A percentile compares a stretch with the other conserved stretches of the same genome.
phyloP scores from a whole-genome alignment of 2,797 vertebrate genomes.

The Bradypodion pumilum region DNA sequence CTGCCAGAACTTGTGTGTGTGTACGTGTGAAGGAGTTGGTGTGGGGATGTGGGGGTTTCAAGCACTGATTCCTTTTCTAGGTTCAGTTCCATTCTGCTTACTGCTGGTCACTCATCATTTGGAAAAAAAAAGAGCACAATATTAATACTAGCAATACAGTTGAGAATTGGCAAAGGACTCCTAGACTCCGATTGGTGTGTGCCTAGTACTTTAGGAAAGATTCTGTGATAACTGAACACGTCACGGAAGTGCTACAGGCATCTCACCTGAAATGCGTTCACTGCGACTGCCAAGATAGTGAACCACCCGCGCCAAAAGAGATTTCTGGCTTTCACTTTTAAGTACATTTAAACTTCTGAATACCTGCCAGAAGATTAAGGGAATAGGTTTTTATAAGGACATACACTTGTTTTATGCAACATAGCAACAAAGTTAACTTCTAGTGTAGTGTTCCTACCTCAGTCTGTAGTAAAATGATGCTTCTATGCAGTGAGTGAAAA shows the following conservation, averaged over 20 bases:
- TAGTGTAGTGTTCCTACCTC: constrained; percentile 81
- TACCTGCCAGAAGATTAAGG: constrained; percentile 24
- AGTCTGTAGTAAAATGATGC: constrained; percentile 72
- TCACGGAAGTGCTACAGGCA: not conserved
- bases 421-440: constrained; percentile 62
- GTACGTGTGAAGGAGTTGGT: not conserved
- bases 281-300: constrained; percentile 28
- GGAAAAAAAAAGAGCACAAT: constrained; percentile 31
- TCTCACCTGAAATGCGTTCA: not conserved
- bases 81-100: not conserved
- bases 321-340: not conserved
- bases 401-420: constrained; percentile 75
- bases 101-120: not conserved
- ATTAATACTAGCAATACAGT: constrained; percentile 12
- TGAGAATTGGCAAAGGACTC: not conserved
- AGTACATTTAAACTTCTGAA: constrained; percentile 7
- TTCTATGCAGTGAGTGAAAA: constrained; percentile 74
- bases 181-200: not conserved
- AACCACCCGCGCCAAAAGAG: constrained; percentile 14
- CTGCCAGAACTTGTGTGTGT: not conserved
- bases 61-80: not conserved
- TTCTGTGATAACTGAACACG: not conserved
- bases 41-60: not conserved
- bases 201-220: constrained; percentile 16
- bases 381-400: constrained; percentile 46